Conservation (phyloP, 1,140 invertebrate genomes). For the Stegodyphus dumicola region DNA sequence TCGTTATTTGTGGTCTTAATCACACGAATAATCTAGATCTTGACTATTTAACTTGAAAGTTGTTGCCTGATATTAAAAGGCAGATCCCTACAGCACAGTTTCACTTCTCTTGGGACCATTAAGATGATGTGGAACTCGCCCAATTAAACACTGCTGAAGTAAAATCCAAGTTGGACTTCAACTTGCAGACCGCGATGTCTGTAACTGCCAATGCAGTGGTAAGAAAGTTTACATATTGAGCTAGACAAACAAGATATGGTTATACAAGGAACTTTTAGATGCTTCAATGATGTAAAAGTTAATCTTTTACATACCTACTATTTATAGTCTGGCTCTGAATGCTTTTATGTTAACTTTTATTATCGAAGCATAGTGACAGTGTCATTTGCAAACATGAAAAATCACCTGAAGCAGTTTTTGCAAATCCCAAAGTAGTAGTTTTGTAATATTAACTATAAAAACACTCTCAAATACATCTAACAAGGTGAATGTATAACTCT, state of each 20-base stretch:
- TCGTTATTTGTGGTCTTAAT: constrained; percentile 55
- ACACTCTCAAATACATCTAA: constrained; percentile 40
- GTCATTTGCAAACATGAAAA: not conserved
- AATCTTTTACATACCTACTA: constrained; percentile 32
- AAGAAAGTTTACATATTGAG: constrained; percentile 43
- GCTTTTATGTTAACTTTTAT: constrained; percentile 52
- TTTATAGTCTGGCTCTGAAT: constrained; percentile 43
- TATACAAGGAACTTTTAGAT: constrained; percentile 43
- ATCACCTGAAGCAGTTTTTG: not conserved
- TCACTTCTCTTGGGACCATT: constrained; percentile 59
- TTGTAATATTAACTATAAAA: constrained; percentile 28
- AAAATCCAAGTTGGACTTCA: constrained; percentile 56
- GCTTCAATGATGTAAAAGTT: not conserved
- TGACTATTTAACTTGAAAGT: constrained; percentile 32
- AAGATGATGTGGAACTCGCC: constrained; percentile 57
- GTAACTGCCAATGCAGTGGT: constrained; percentile 61
- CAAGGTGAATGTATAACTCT: constrained; percentile 3
- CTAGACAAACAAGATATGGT: constrained; percentile 34
- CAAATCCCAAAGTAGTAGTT: constrained; percentile 42
- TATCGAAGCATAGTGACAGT: constrained; percentile 24
- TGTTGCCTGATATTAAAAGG: constrained; percentile 33
- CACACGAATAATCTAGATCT: constrained; percentile 53
- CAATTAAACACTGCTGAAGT: constrained; percentile 55
- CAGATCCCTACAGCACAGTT: constrained; percentile 32
- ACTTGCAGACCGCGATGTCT: constrained; percentile 59